phyloP scores from a whole-genome alignment of 2,797 vertebrate species.

The Clamator glandarius region DNA sequence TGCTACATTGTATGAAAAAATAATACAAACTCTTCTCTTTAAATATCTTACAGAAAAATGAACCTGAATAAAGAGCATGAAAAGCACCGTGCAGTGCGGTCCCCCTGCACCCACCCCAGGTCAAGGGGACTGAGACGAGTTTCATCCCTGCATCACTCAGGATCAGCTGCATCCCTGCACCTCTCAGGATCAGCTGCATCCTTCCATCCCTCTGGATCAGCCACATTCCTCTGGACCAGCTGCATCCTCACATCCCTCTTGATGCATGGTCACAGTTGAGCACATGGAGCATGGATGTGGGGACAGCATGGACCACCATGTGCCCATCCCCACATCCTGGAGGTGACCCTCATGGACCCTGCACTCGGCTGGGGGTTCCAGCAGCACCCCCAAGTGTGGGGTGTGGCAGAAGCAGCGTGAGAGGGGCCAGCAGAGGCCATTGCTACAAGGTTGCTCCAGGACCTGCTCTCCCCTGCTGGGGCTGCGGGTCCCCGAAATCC shows the following conservation, averaged over 20 bases:
- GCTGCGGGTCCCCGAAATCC: background rate
- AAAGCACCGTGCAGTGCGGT: slow-evolving; percentile 13
- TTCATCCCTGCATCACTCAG: background rate
- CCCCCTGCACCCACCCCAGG: background rate
- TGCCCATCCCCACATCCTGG: background rate
- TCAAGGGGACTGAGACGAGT: background rate
- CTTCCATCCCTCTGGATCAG: background rate
- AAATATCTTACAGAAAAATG: slow-evolving; percentile 82
- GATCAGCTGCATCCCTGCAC: background rate
- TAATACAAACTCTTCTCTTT: slow-evolving; percentile 83
- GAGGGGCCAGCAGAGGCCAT: background rate
- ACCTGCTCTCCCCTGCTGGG: background rate
- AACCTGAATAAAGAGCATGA: slow-evolving; percentile 74
- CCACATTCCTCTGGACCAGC: background rate
- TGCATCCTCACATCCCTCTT: background rate
- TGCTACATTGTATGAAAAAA: slow-evolving; percentile 79
- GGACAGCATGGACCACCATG: background rate
- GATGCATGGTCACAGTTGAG: background rate
- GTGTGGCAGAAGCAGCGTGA: background rate
- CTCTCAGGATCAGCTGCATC: background rate
- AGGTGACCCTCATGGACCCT: too few species aligned
- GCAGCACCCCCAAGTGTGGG: background rate
- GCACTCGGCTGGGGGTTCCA: background rate
- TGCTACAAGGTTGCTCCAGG: background rate
- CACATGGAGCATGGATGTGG: background rate